Evolutionary conservation across 2,113 vertebrate genomes (phyloP).

Genomic region (Mustelus asterias): DNA sequence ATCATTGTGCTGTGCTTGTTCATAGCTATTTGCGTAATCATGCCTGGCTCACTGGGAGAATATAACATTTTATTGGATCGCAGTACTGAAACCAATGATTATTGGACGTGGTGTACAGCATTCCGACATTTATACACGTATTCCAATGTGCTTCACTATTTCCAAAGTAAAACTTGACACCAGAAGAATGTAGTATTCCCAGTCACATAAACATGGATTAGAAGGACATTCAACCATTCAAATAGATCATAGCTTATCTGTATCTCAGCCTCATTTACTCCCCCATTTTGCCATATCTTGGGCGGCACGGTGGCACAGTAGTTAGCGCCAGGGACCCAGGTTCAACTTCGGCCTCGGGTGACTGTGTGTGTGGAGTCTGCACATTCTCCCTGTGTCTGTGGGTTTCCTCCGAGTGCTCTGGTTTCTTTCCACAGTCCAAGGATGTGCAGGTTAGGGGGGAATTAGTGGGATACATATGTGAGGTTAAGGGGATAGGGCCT

Average conservation of each 20-base stretch:
- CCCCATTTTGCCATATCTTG: neutral
- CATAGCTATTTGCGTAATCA: neutral
- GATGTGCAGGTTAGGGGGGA: too few species aligned
- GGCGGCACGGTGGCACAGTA: too few species aligned
- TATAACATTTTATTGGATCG: neutral
- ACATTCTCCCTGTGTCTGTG: too few species aligned
- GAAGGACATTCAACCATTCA: neutral
- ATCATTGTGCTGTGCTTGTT: neutral
- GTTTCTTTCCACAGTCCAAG: too few species aligned
- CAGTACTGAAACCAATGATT: neutral
- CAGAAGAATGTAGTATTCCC: neutral
- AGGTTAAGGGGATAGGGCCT: too few species aligned
- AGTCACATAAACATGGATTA: neutral
- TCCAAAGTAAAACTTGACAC: neutral
- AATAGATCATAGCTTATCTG: neutral
- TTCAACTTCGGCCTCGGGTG: too few species aligned
- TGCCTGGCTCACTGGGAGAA: neutral
- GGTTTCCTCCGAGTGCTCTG: too few species aligned
- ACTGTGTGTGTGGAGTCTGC: too few species aligned
- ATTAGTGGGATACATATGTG: too few species aligned
- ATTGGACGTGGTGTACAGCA: neutral
- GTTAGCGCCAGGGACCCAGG: too few species aligned
- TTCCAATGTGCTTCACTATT: neutral
- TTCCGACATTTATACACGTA: neutral
- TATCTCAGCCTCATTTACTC: neutral